phyloP scores from a whole-genome alignment of 1,140 invertebrate genomes.

The Scaptomyza hsui region DNA sequence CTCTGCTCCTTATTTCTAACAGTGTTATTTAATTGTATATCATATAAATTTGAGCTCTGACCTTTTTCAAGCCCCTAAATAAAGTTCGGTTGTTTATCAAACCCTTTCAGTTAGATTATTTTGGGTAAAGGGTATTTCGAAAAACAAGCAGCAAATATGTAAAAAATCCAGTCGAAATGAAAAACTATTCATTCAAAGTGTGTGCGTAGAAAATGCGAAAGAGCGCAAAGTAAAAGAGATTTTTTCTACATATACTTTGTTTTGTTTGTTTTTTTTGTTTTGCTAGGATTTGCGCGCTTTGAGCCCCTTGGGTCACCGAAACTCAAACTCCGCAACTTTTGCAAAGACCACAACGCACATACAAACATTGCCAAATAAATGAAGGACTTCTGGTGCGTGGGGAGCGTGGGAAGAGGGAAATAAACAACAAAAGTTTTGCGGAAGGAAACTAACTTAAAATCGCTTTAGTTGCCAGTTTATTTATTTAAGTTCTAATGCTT shows the following conservation, averaged over 20 bases:
- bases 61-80: no score
- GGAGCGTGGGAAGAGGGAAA: neutral
- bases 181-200: slow-evolving; percentile 55
- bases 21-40: no score
- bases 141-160: slow-evolving; percentile 38
- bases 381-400: neutral
- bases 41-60: no score
- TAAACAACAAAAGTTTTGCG: slow-evolving; percentile 31
- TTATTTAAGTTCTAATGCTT: slow-evolving; percentile 68
- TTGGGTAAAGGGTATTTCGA: neutral
- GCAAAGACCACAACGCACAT: slow-evolving; percentile 38
- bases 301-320: slow-evolving; percentile 21
- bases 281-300: slow-evolving; percentile 13
- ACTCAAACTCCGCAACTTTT: slow-evolving; percentile 22
- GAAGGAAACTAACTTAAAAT: slow-evolving; percentile 69
- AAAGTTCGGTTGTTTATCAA: no score
- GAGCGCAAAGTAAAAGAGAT: slow-evolving; percentile 34
- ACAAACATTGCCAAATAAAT: slow-evolving; percentile 33
- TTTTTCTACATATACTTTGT: slow-evolving; percentile 15
- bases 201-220: slow-evolving; percentile 67
- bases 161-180: slow-evolving; percentile 54
- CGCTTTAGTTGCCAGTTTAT: slow-evolving; percentile 78
- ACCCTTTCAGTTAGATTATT: neutral
- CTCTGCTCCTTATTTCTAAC: no score
- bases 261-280: slow-evolving; percentile 29